Conservation (phyloP, 2,797 vertebrate species). For the Melanotaenia parkinsoni region DNA sequence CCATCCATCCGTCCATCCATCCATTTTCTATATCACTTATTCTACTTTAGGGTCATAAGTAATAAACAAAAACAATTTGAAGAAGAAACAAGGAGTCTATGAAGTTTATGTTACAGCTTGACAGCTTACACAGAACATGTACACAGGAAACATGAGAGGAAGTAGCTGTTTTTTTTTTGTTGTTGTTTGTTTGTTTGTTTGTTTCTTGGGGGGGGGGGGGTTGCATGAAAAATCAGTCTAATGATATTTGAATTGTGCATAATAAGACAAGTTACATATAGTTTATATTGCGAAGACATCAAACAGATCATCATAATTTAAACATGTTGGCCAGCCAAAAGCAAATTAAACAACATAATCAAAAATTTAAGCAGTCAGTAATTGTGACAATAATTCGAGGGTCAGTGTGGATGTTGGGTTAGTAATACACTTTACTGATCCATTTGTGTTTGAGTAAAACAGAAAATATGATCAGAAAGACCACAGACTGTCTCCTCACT, state of each 20-base stretch:
- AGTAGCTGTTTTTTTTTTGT: neutral
- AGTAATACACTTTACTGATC: conserved; percentile 1
- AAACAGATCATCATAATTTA: conserved; percentile 14
- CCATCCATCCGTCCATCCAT: too few relatives aligned
- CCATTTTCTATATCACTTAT: too few relatives aligned
- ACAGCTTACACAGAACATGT: neutral
- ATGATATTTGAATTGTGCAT: neutral
- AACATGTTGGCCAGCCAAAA: conserved; percentile 50
- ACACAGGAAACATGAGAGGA: neutral
- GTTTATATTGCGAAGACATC: conserved; percentile 16
- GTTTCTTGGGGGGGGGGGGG: too few relatives aligned
- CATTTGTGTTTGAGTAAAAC: neutral
- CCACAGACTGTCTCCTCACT: neutral
- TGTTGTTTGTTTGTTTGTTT: neutral
- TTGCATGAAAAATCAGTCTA: neutral
- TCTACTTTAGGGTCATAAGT: neutral
- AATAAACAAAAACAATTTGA: neutral
- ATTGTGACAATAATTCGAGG: neutral
- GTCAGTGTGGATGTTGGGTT: neutral
- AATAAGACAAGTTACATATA: conserved; percentile 5
- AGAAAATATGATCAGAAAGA: neutral
- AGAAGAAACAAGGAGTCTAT: neutral
- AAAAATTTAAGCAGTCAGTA: neutral
- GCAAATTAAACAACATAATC: conserved; percentile 13
- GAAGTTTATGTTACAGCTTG: neutral